phyloP scores from a whole-genome alignment of 2,888 invertebrate genomes.

The Homarus gammarus region DNA sequence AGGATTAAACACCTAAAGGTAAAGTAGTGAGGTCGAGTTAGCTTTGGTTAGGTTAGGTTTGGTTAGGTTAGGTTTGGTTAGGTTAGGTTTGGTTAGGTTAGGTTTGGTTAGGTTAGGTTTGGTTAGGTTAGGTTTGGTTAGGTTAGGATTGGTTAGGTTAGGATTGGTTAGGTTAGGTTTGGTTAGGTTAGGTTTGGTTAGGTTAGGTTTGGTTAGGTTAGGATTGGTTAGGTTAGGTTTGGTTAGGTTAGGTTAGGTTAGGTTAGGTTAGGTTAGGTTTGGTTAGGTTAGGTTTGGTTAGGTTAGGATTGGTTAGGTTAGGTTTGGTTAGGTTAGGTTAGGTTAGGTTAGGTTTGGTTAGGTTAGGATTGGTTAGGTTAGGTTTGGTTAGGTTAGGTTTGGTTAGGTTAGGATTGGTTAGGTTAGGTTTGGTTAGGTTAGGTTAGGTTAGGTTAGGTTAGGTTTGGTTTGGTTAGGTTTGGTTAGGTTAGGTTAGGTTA shows the following conservation, averaged over 20 bases:
- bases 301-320: too few relatives aligned
- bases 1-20: too few relatives aligned
- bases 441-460: conserved; percentile 9
- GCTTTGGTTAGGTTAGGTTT: conserved; percentile 13
- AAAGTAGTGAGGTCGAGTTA: too few relatives aligned
- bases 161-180: conserved; percentile 17
- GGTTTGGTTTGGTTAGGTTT: background rate
- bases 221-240: conserved; percentile 12
- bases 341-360: conserved; percentile 5
- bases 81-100: conserved; percentile 23
- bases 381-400: conserved; percentile 10
- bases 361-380: conserved; percentile 23
- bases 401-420: conserved; percentile 5
- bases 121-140: conserved; percentile 12
- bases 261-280: conserved; percentile 17
- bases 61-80: conserved; percentile 5
- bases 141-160: conserved; percentile 8
- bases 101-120: conserved; percentile 9
- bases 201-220: too few relatives aligned
- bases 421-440: conserved; percentile 23
- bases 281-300: conserved; percentile 12
- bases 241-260: conserved; percentile 8
- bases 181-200: conserved; percentile 12
- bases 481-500: conserved; percentile 16
- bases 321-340: conserved; percentile 13